Conservation (phyloP, 2,888 invertebrate species). For the Sphecodes monilicornis region DNA sequence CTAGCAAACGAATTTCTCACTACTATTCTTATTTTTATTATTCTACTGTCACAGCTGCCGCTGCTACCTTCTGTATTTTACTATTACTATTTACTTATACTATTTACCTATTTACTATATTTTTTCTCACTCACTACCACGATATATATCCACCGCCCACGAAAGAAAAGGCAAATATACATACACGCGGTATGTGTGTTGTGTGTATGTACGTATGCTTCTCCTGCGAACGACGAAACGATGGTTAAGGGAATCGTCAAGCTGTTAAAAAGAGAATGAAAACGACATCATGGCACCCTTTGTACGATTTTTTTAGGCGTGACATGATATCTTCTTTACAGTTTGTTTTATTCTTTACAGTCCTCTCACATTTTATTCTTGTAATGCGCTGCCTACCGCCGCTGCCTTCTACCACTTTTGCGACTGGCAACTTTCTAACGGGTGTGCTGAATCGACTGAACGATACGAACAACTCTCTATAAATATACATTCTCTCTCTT, state of each 20-base stretch:
- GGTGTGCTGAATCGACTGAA: conserved; percentile 69
- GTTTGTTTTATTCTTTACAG: conserved; percentile 77
- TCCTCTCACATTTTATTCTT: conserved; percentile 82
- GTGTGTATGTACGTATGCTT: not conserved
- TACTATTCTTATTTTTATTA: conserved; percentile 21
- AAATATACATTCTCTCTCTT: too few relatives aligned
- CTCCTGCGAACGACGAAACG: not conserved
- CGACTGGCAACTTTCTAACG: conserved; percentile 76
- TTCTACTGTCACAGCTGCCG: conserved; percentile 71
- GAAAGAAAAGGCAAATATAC: not conserved
- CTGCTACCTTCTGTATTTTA: conserved; percentile 64
- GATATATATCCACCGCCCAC: conserved; percentile 45
- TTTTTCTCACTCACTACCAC: conserved; percentile 31
- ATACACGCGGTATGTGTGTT: not conserved
- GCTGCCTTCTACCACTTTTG: conserved; percentile 80
- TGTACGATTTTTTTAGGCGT: conserved; percentile 66
- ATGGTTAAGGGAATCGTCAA: not conserved
- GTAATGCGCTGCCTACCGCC: conserved; percentile 80
- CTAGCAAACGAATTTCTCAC: conserved; percentile 43
- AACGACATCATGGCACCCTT: conserved; percentile 51
- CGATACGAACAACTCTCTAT: conserved; percentile 6
- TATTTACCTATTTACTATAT: conserved; percentile 25
- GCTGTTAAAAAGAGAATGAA: not conserved
- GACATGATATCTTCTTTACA: conserved; percentile 73
- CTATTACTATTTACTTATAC: conserved; percentile 23